Base-by-base conservation (phyloP, 2,113 vertebrate genomes). In the Eudyptes chrysolophus region DNA sequence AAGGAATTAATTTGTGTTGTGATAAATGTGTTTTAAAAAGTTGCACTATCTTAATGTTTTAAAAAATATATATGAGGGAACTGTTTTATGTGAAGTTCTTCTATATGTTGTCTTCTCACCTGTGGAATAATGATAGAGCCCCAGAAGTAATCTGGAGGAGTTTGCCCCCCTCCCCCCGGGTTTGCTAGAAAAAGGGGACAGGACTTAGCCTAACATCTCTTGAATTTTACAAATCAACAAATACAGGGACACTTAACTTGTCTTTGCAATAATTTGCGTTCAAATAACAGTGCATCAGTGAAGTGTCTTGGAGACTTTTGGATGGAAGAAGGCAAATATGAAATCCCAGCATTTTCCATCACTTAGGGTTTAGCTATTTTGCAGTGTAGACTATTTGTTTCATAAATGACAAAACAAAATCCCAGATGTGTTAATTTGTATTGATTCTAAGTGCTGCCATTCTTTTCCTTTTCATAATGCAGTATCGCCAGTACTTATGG, bases 41-140 rank as follows among this genome's bases (percentile, higher is more conserved):
- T 99, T 99, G 99, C 99, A 99, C 99, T 99, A 99, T 99, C 98
- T 99, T 98, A 98, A 98, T 98, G 98, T 99, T 98, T 97, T 68
- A 95, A 97, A 97, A 96, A 96, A 94, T 96, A 97, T 97, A 95
- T 97, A 98, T 97, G 98, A 99, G 98, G 98, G 98, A 98, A 98
- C 97, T 98, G 97, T 98, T 98, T 97, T 96, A 97, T 61, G 93
- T 98, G 97, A 98, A 95, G 93, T 96, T 98, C 89, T 96, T 97
- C 84, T 97, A 79, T 98, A 95, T 97, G 96, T 96, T 97, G 98
- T 98, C 76, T 97, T 98, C 98, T 98, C 91, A 97, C 97, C 97
- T 98, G 98, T 98, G 98, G 98, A 98, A 97, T 97, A 95, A 98
- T 89, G 96, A 87, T 96, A 91, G 96, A 97, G 97, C 98, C 97